Evolutionary conservation across 2,888 invertebrate genomes (phyloP), one percentile per base, ranked within the genome.

Genomic region (Endomychus coccineus): DNA sequence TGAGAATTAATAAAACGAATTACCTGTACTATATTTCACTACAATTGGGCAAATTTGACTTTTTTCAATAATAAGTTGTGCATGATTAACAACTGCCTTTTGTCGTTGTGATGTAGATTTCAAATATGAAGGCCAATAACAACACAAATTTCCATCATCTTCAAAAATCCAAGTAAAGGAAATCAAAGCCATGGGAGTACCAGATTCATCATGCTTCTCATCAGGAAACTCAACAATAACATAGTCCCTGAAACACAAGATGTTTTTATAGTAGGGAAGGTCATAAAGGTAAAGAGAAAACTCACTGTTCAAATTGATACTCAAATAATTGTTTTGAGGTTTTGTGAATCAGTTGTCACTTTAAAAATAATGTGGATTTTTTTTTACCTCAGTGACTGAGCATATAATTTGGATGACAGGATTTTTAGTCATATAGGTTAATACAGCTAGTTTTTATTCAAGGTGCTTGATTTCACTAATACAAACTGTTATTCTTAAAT

Each of bases 181-280:
- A 7, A 31, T 31, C 22, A 31, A 14, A 14, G 22, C 31, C 31
- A 31, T 22, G 2, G 22, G 22, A 3, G 19, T 31, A 22, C 22
- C 31, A 5, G 11, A 15, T 10, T 21, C 22, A 12, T 10, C 3
- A 5, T 22, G n/a, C n/a, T n/a, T 12, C 16, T 31, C 31, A 9
- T 31, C 31, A 6, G 31, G 22, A 10, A 31, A 31, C 5, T 31
- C 31, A n/a, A 31, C 31, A 31, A 31, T 31, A 12, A 31, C 5
- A 22, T 31, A 31, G 16, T 22, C 22, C 31, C 31, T 31, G n/a
- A 21, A 31, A 31, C 19, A 19, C n/a, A n/a, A n/a, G n/a, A n/a
- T 19, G 19, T 19, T 19, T 19, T 19, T 19, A 19, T 19, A 19
- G 19, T 19, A 19, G 19, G 19, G 19, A 19, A 19, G 19, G 19